phyloP scores from a whole-genome alignment of 2,888 invertebrate species.

The Oscheius sp. region DNA sequence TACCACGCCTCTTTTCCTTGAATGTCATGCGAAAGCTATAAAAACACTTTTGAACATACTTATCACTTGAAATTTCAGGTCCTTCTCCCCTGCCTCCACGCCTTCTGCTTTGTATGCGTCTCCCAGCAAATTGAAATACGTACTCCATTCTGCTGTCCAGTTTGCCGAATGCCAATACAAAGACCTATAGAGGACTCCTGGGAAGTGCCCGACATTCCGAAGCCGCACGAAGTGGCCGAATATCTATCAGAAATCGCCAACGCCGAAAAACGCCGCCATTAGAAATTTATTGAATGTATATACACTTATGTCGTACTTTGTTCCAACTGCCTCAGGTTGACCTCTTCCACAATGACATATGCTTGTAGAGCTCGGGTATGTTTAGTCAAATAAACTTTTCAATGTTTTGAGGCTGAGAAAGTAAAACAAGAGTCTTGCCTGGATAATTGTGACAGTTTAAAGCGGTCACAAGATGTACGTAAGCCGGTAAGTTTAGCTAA shows the following conservation, averaged over 20 bases:
- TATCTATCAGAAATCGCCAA: constrained; percentile 38
- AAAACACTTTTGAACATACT: neutral
- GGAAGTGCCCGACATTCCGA: constrained; percentile 54
- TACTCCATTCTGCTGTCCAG: constrained; percentile 50
- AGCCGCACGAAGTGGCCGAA: constrained; percentile 44
- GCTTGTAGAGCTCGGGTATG: no score
- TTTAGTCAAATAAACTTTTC: neutral
- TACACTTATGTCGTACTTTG: constrained; percentile 2
- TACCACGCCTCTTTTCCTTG: neutral
- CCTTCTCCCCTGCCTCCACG: constrained; percentile 53
- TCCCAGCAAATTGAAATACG: constrained; percentile 47
- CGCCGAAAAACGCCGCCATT: constrained; percentile 1
- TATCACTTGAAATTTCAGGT: constrained; percentile 35
- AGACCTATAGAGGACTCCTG: constrained; percentile 51
- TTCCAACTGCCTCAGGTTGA: neutral
- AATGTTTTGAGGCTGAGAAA: neutral
- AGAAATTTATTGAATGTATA: neutral
- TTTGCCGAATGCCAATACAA: constrained; percentile 45
- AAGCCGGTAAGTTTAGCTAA: neutral
- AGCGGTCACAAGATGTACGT: neutral
- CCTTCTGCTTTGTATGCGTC: constrained; percentile 52
- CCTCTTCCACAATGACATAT: no score
- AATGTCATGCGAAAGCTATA: neutral
- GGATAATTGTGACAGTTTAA: constrained; percentile 21
- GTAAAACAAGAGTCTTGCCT: neutral